Base-by-base conservation (phyloP, 2,113 vertebrate genomes). In the Ammodytes marinus region DNA sequence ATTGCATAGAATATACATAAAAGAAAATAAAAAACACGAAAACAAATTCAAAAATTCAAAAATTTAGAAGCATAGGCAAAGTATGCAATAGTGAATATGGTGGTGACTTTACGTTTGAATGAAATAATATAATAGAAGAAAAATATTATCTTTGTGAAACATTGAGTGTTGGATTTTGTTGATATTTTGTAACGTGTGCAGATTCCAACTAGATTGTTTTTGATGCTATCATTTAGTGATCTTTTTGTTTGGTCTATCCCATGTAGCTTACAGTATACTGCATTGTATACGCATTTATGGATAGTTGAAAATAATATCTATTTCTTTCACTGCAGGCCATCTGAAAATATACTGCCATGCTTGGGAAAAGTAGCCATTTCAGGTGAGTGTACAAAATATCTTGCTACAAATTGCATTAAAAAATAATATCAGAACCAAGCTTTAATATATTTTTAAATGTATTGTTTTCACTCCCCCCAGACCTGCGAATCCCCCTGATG, bases 401-500 rank as follows among this genome's bases (percentile, higher is more conserved):
- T 40, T 37, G 2, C 0, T 35, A 19, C 17, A 69, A 2, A 19
- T n/a, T 19, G 27, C 2, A 50, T 40, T 37, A 43, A 55, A 19
- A 27, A 27, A 27, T 27, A 27, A 35, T 5, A 11, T 3, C 15
- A 50, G 0, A 39, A 55, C 15, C 7, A 10, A 8, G 8, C 0
- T 45, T 19, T 66, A 39, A 8, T 42, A 9, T 42, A 9, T 69
- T 17, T 52, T 40, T 80, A 15, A 49, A 35, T 61, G 67, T 27
- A 2, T 17, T 13, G 6, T 65, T 45, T 78, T 46, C 17, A 12
- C n/a, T 47, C 71, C 81, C 81, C 27, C 12, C 75, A 98, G 97
- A 97, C 74, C 93, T 97, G 47, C 94, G 97, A 72, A 97, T 98
- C 77, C 97, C 97, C 1, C 95, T 98, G 80, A 97, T 98, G 97